Percentiles rank a stretch among this genome's conserved stretches.
Conservation (phyloP, 2,797 vertebrate genomes). For the Monodelphis domestica region DNA sequence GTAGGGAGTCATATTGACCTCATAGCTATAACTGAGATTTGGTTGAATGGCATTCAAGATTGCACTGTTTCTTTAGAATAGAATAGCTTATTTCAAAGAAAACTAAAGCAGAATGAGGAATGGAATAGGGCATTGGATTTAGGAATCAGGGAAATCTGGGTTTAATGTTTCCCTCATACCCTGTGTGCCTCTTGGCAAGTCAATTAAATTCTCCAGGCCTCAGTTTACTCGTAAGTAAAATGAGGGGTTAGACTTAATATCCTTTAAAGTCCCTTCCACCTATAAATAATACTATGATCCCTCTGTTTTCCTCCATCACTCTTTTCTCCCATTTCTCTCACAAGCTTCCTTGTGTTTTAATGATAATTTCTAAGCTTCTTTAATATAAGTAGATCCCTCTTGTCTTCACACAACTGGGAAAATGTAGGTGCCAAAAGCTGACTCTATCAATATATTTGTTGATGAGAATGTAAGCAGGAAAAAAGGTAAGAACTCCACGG, state of each 20-base stretch:
- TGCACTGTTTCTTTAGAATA: not conserved
- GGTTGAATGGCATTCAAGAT: not conserved
- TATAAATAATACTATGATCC: not conserved
- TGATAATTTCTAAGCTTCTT: conserved; percentile 48
- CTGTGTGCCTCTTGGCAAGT: not conserved
- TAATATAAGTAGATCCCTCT: conserved; percentile 13
- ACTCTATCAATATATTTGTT: conserved; percentile 63
- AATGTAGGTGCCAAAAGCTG: conserved; percentile 52
- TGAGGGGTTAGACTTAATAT: not conserved
- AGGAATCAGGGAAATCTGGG: not conserved
- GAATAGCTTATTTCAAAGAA: not conserved
- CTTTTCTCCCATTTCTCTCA: no score
- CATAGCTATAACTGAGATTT: not conserved
- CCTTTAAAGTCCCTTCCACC: not conserved
- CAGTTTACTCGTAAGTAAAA: not conserved
- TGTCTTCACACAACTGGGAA: not conserved
- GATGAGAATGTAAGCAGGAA: conserved; percentile 75
- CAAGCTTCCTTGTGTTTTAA: not conserved
- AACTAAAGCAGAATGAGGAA: not conserved
- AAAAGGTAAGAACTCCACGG: conserved; percentile 80
- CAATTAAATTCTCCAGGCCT: not conserved
- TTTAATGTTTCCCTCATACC: not conserved
- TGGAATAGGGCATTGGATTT: not conserved
- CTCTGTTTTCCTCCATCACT: not conserved
- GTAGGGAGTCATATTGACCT: not conserved